Base-by-base conservation (phyloP, 23 tunicate species). In the Clavelina lepadiformis region DNA sequence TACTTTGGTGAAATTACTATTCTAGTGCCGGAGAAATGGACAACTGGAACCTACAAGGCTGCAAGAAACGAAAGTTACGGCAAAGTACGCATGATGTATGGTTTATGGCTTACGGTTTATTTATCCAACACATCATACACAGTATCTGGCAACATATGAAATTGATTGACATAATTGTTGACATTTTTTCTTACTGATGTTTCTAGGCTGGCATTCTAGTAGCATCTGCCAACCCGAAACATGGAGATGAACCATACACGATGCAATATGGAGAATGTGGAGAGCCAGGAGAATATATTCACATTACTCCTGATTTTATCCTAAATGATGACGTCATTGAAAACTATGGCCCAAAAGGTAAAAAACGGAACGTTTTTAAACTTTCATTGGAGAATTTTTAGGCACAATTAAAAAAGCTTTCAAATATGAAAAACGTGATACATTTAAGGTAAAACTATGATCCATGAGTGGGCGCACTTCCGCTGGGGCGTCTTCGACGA, bases 401-500 rank as follows among this genome's bases (percentile, higher is more conserved):
- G 15, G 49, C 49, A 41, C 49, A 11, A 41, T 11, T 15, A 41
- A 41, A 15, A 15, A 11, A 11, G 49, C 15, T 11, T 41, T 41
- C 49, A 15, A 41, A 41, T 15, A 11, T 15, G 11, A 41, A 11
- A 11, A 15, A 41, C 49, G 15, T 11, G 49, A 11, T 41, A 7
- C 22, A 22, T 32, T 32, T 19, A 23, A 83, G 92, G 82, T 2
- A 83, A 83, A 60, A 56, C 67, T 18, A 66, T 83, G 46, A 72
- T 83, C 0, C 92, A 83, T 36, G 92, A 83, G 32, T 83, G 92
- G 92, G 92, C 92, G 5, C 92, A 83, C 37, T 51, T 51, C 21
- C 51, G 92, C 25, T 83, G 92, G 92, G 92, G 92, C 7, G 92
- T 83, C 1, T 83, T 75, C 31, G 92, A 83, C 69, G 92, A 83